phyloP scores from a whole-genome alignment of 2,797 vertebrate species.

The Kryptopterus vitreolus region DNA sequence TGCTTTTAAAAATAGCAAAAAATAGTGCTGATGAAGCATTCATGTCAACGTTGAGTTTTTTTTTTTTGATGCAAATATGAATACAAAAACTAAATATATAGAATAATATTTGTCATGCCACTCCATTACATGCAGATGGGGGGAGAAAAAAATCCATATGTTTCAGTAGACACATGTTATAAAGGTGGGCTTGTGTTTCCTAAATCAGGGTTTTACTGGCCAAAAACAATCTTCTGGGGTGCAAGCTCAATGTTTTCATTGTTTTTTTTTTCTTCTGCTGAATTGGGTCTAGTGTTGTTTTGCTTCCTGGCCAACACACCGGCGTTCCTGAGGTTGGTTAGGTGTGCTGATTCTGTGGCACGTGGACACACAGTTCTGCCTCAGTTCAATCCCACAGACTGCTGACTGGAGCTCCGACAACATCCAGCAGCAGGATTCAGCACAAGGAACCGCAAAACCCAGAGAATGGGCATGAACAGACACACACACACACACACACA shows the following conservation, averaged over 20 bases:
- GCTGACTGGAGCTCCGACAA: constrained; percentile 53
- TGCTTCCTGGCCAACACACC: constrained; percentile 55
- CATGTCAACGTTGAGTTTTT: background rate
- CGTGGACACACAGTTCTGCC: constrained; percentile 44
- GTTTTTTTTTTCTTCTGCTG: constrained; percentile 70
- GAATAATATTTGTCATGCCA: constrained; percentile 63
- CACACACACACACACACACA: constrained; percentile 14
- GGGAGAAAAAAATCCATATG: constrained; percentile 64
- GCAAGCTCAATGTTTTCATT: constrained; percentile 77
- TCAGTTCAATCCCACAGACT: constrained; percentile 48
- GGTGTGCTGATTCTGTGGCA: constrained; percentile 58
- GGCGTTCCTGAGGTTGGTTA: constrained; percentile 55
- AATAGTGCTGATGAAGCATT: background rate
- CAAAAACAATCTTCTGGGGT: constrained; percentile 77
- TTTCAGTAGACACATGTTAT: constrained; percentile 70
- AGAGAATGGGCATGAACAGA: constrained; percentile 29
- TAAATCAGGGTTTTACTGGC: constrained; percentile 67
- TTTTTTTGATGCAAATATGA: constrained; percentile 41
- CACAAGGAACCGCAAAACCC: constrained; percentile 38
- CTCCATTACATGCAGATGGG: constrained; percentile 20
- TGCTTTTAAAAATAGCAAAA: background rate
- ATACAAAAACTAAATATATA: constrained; percentile 49
- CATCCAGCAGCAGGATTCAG: constrained; percentile 26
- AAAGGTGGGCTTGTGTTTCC: constrained; percentile 75
- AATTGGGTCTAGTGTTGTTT: constrained; percentile 69